phyloP scores from a whole-genome alignment of 1,140 invertebrate species.

The Leptinotarsa defecta region DNA sequence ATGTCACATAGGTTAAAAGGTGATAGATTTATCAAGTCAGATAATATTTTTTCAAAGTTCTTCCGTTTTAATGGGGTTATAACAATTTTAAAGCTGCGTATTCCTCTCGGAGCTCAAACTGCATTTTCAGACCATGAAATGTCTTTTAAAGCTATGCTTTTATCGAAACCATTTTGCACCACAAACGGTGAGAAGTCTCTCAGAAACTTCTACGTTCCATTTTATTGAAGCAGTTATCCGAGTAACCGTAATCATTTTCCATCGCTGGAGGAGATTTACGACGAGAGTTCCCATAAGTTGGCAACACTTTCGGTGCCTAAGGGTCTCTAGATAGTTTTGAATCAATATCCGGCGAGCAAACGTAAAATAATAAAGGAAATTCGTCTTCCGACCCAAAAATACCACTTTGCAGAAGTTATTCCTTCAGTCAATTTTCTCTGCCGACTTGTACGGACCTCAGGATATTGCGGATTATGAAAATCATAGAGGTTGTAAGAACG shows the following conservation, averaged over 20 bases:
- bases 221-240: slow-evolving; percentile 13
- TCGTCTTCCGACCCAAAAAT: not conserved
- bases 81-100: too few relatives aligned
- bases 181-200: not conserved
- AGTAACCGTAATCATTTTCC: slow-evolving; percentile 13
- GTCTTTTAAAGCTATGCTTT: too few relatives aligned
- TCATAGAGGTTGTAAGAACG: not conserved
- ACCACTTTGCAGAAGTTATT: not conserved
- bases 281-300: slow-evolving; percentile 7
- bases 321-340: slow-evolving; percentile 6
- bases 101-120: too few relatives aligned
- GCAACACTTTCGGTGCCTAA: slow-evolving; percentile 11
- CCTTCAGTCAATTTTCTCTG: not conserved
- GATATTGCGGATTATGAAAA: slow-evolving; percentile 3
- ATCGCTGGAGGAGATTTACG: not conserved
- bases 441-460: not conserved
- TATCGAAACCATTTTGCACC: not conserved
- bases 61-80: too few relatives aligned
- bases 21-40: too few relatives aligned
- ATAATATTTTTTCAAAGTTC: too few relatives aligned
- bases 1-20: too few relatives aligned
- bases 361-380: slow-evolving; percentile 19
- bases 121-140: too few relatives aligned
- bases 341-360: not conserved
- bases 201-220: slow-evolving; percentile 8